These are phyloP conservation scores for Brachypalpus laphriformis DNA, from an alignment of 2,888 invertebrate species.

Conservation along the genomic window DNA sequence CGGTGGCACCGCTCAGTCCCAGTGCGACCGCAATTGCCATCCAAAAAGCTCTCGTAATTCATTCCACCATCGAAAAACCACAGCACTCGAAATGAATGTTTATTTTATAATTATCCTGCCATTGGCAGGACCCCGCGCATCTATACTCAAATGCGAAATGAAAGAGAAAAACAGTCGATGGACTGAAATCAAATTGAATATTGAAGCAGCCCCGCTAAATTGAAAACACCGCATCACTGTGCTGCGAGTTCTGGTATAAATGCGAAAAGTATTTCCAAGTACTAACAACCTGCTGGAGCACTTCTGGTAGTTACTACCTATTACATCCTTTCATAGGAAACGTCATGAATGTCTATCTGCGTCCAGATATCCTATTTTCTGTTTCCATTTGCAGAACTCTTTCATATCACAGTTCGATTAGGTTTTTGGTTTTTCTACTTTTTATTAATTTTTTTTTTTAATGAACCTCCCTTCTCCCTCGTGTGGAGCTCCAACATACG, in stretches of 20 bases:
- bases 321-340: conserved; percentile 38
- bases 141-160: conserved; percentile 1
- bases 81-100: conserved; percentile 63
- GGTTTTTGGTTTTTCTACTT: conserved; percentile 6
- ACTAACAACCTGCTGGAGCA: conserved; percentile 9
- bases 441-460: conserved; percentile 8
- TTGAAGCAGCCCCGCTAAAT: conserved; percentile 25
- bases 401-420: conserved; percentile 26
- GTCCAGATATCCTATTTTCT: conserved; percentile 32
- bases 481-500: neutral
- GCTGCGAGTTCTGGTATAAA: neutral
- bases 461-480: neutral
- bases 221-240: neutral
- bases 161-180: conserved; percentile 41
- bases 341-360: conserved; percentile 40
- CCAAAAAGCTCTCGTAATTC: conserved; percentile 55
- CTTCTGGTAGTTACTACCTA: neutral
- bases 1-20: conserved; percentile 2
- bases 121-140: conserved; percentile 25
- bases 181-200: conserved; percentile 53
- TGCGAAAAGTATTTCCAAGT: conserved; percentile 33
- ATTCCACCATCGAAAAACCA: conserved; percentile 47
- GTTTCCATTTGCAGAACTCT: conserved; percentile 9
- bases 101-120: conserved; percentile 70
- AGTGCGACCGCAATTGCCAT: conserved; percentile 51